Percentiles rank a stretch among this genome's conserved stretches.
Conservation (phyloP, 2,797 vertebrate species). For the Clarias pachynema region DNA sequence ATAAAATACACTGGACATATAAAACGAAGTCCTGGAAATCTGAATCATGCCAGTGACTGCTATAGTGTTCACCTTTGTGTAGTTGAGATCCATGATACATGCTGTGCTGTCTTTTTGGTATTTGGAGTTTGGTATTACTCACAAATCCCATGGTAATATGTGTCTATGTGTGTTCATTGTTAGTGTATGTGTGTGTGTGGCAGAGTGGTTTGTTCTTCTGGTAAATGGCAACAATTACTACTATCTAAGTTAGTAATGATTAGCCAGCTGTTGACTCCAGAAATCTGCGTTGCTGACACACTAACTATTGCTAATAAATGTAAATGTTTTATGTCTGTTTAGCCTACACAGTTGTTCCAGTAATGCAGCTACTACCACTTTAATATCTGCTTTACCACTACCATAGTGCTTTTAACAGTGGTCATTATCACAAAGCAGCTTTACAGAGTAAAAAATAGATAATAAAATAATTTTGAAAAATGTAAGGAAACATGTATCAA, state of each 20-base stretch:
- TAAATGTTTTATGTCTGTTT: neutral
- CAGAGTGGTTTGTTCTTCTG: neutral
- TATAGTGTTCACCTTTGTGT: neutral
- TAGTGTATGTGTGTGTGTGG: neutral
- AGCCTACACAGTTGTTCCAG: neutral
- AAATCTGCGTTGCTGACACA: neutral
- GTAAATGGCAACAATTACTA: conserved; percentile 17
- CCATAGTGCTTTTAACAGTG: too few species aligned
- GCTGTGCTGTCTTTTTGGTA: neutral
- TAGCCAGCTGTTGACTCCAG: neutral
- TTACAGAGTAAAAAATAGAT: too few species aligned
- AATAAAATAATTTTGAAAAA: too few species aligned
- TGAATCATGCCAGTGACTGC: conserved; percentile 18
- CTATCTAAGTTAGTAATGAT: neutral
- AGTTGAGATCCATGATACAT: neutral
- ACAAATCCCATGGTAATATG: neutral
- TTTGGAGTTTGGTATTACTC: conserved; percentile 6
- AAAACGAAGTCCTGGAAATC: neutral
- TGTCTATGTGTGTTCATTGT: neutral
- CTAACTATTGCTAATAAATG: neutral
- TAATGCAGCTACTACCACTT: too few species aligned
- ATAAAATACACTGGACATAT: neutral
- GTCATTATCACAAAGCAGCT: too few species aligned
- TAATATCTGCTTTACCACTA: too few species aligned
- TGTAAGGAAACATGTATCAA: too few species aligned